Percentiles rank a stretch among this genome's conserved stretches.
phyloP scores from a whole-genome alignment of 2,888 invertebrate species.

The Eilema caniola region DNA sequence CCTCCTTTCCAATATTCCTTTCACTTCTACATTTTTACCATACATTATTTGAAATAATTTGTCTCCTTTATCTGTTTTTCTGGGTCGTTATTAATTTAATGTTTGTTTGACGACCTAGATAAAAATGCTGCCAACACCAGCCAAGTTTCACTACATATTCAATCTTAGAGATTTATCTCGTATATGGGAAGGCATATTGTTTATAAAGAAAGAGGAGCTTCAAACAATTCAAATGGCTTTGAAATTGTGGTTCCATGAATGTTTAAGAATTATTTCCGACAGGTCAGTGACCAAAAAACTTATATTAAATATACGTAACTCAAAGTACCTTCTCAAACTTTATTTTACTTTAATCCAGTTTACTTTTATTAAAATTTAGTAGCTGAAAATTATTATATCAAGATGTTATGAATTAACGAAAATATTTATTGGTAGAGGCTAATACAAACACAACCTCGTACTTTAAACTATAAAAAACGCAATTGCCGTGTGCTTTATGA shows the following conservation, averaged over 20 bases:
- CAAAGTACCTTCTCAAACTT: background rate
- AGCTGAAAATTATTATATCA: no score
- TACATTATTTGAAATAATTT: no score
- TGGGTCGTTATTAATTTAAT: background rate
- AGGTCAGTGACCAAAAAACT: slow-evolving; percentile 79
- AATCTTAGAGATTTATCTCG: slow-evolving; percentile 95
- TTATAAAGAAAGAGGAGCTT: slow-evolving; percentile 91
- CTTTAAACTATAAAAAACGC: background rate
- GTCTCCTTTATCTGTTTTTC: no score
- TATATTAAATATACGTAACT: background rate
- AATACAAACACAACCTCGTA: background rate
- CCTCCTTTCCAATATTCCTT: no score
- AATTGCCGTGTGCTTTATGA: background rate
- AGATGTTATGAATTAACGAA: no score
- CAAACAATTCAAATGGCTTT: slow-evolving; percentile 84
- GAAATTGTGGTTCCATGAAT: slow-evolving; percentile 95
- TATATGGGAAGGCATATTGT: slow-evolving; percentile 96
- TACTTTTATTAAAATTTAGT: no score
- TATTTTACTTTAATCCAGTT: no score
- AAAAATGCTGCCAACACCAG: slow-evolving; percentile 96
- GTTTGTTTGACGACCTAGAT: slow-evolving; percentile 67
- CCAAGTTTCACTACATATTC: slow-evolving; percentile 97
- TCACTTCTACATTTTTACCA: no score
- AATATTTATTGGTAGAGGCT: no score
- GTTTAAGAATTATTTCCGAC: slow-evolving; percentile 93